These are phyloP conservation scores for Daubentonia madagascariensis DNA, from an alignment of 2,113 vertebrate genomes.

Conservation along the genomic window DNA sequence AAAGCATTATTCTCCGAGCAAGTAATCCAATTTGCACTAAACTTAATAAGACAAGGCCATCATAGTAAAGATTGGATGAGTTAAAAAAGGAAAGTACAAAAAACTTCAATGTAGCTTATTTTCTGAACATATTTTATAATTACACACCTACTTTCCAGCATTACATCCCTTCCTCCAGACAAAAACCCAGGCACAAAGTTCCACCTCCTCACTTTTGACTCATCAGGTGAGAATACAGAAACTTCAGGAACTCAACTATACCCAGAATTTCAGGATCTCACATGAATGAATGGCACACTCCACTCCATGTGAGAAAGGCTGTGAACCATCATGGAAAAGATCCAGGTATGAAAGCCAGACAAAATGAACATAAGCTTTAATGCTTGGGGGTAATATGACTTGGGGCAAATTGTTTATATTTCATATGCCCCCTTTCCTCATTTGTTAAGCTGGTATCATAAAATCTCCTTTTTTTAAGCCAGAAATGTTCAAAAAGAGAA, in stretches of 20 bases:
- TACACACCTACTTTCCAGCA: background rate
- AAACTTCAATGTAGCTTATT: background rate
- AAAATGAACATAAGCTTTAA: background rate
- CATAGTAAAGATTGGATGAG: background rate
- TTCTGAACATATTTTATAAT: background rate
- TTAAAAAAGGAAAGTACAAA: background rate
- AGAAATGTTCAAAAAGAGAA: background rate
- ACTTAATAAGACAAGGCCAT: background rate
- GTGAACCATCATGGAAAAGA: background rate
- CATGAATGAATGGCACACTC: background rate
- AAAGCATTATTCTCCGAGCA: background rate
- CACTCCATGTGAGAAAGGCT: background rate
- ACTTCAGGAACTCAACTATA: background rate
- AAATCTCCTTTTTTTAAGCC: background rate
- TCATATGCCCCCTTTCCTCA: accelerated
- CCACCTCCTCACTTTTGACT: background rate
- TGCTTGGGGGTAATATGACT: background rate
- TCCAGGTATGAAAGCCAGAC: background rate
- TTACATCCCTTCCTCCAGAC: background rate
- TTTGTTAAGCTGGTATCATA: background rate
- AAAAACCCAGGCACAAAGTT: background rate
- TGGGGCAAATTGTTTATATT: background rate
- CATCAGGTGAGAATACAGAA: background rate
- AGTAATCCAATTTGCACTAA: background rate
- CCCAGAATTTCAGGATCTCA: background rate